These are phyloP conservation scores for Mercenaria mercenaria DNA, from an alignment of 1,140 invertebrate genomes.

Conservation along the genomic window DNA sequence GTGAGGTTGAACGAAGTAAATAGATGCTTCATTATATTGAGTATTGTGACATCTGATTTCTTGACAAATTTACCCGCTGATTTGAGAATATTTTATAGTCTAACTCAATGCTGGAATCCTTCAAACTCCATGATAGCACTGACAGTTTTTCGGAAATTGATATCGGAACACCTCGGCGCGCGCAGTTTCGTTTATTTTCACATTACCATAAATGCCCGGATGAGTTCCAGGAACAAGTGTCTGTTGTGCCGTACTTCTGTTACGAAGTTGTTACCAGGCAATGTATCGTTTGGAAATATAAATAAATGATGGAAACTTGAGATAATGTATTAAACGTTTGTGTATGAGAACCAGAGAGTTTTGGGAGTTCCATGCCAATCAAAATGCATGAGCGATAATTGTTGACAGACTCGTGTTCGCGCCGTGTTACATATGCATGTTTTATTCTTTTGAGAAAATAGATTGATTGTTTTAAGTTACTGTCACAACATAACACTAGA, in stretches of 20 bases:
- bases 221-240: conserved; percentile 33
- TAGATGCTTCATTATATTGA: conserved; percentile 57
- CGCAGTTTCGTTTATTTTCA: conserved; percentile 48
- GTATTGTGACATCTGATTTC: conserved; percentile 64
- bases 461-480: no score
- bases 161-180: conserved; percentile 49
- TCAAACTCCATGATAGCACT: conserved; percentile 28
- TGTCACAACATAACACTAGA: no score
- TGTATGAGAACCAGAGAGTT: conserved; percentile 39
- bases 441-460: not conserved
- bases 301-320: conserved; percentile 56
- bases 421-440: not conserved
- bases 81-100: conserved; percentile 18
- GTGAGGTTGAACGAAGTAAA: conserved; percentile 12
- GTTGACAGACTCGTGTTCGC: conserved; percentile 50
- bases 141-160: conserved; percentile 29
- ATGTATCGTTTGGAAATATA: conserved; percentile 47
- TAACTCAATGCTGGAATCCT: conserved; percentile 29
- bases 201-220: conserved; percentile 43
- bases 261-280: conserved; percentile 7
- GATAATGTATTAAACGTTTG: conserved; percentile 22
- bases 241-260: not conserved
- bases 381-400: conserved; percentile 42
- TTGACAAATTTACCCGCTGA: conserved; percentile 68
- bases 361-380: conserved; percentile 65